Conservation (phyloP, 2,113 vertebrate genomes). For the Malurus elegans region DNA sequence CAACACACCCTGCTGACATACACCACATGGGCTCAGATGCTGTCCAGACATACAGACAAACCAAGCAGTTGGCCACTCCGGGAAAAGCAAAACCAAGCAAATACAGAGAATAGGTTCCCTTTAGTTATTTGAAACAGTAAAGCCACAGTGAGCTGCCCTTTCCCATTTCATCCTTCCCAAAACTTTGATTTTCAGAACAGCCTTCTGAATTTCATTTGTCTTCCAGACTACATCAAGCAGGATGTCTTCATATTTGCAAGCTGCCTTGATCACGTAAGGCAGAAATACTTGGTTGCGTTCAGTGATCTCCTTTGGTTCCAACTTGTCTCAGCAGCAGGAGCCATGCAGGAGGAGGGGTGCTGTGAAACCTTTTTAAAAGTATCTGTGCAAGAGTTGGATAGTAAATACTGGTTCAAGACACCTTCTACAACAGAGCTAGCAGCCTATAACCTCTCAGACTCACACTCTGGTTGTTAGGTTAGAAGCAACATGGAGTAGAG, state of each 20-base stretch:
- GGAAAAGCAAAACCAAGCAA: background rate
- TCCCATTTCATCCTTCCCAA: background rate
- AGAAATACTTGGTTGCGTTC: background rate
- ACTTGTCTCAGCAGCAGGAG: background rate
- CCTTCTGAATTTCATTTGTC: background rate
- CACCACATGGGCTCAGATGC: background rate
- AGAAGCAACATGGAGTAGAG: slow-evolving; percentile 45
- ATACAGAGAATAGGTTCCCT: background rate
- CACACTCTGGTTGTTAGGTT: background rate
- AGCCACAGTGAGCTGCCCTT: background rate
- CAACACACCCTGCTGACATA: background rate
- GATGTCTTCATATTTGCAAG: background rate
- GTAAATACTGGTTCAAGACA: background rate
- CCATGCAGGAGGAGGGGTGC: background rate
- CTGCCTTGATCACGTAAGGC: background rate
- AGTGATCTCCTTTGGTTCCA: background rate
- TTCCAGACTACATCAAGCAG: background rate
- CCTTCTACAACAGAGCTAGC: background rate
- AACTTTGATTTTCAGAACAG: background rate
- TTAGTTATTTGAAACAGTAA: background rate
- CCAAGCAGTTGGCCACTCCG: background rate
- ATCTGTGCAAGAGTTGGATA: background rate
- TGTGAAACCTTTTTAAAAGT: background rate
- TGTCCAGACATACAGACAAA: slow-evolving; percentile 2
- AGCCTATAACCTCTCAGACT: background rate